A percentile compares a stretch with the other conserved stretches of the same genome.
These are phyloP conservation scores for Epizoanthus rinbou DNA, from an alignment of 92 coral and sea anemone genomes.

Conservation along the genomic window DNA sequence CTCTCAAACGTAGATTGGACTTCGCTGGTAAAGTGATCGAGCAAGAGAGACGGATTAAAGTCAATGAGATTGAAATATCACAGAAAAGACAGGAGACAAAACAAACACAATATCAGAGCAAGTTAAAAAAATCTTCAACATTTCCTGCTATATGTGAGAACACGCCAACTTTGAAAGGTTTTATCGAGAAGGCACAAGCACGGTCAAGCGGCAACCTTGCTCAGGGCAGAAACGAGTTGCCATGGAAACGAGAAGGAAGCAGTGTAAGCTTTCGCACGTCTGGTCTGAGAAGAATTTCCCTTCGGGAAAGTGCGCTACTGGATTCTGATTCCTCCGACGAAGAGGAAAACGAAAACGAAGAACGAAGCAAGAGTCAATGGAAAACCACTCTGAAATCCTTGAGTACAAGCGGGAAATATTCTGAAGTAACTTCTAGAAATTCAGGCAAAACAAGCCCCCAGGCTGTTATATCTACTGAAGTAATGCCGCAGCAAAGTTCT, in stretches of 20 bases:
- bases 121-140: not conserved
- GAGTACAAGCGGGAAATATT: not conserved
- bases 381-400: not conserved
- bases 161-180: not conserved
- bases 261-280: not conserved
- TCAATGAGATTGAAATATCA: slow-evolving; percentile 59
- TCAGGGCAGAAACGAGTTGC: slow-evolving; percentile 1
- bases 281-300: slow-evolving; percentile 7
- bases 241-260: slow-evolving; percentile 30
- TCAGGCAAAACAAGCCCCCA: not conserved
- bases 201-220: not conserved
- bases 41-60: slow-evolving; percentile 52
- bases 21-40: slow-evolving; percentile 52
- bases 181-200: not conserved
- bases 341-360: slow-evolving; percentile 1
- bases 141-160: slow-evolving; percentile 20
- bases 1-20: slow-evolving; percentile 59
- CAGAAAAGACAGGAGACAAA: slow-evolving; percentile 23
- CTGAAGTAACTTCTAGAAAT: not conserved
- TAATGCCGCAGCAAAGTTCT: no score
- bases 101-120: slow-evolving; percentile 34
- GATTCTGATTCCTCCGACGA: slow-evolving; percentile 21
- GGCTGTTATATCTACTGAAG: no score
- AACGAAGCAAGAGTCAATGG: no score
- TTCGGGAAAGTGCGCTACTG: slow-evolving; percentile 24